Evolutionary conservation across 1,140 invertebrate species (phyloP), one percentile per base, ranked within the genome.

Genomic region (Cotesia chilonis): DNA sequence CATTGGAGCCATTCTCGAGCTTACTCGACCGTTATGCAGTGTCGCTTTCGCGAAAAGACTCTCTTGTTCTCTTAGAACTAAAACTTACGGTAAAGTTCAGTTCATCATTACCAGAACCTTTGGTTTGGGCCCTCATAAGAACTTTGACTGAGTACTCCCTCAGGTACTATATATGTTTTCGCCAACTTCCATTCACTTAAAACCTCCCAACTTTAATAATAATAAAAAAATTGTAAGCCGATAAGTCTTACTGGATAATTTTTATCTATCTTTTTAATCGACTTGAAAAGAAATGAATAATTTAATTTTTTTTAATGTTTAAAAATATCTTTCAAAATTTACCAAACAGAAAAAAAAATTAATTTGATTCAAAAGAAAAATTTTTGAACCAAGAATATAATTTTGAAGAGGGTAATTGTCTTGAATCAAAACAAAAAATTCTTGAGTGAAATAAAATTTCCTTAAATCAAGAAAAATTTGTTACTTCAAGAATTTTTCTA

Each of bases 71-170:
- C 10, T 9, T 12, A 7, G 28, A 36, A 38, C 38, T 36, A 14
- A 57, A 74, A 70, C 54, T 71, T 55, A 12, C 20, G 38, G 51
- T 36, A 74, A 74, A 74, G 36, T 74, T 74, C n/a, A 68, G 73
- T 74, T 74, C 69, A 74, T 74, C 73, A 74, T 74, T 71, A 71
- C 68, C 52, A 69, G 55, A 68, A 61, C 51, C 10, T 54, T 28
- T 41, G 47, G 52, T 59, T 14, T 35, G 17, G 51, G n/a, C 47
- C 67, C 37, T 66, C 37, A 59, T 9, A 41, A 67, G 57, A 72
- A 67, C 17, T 67, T 72, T 67, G 41, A 47, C 36, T 47, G 17
- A 61, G 47, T 63, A 60, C 51, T 60, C 68, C n/a, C 6, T 54
- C 52, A 36, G 10, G 65, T 52, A 55, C 47, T 55, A 36, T 74